Evolutionary conservation across 2,797 vertebrate species (phyloP).

Genomic region (Halcyon leucocephala): DNA sequence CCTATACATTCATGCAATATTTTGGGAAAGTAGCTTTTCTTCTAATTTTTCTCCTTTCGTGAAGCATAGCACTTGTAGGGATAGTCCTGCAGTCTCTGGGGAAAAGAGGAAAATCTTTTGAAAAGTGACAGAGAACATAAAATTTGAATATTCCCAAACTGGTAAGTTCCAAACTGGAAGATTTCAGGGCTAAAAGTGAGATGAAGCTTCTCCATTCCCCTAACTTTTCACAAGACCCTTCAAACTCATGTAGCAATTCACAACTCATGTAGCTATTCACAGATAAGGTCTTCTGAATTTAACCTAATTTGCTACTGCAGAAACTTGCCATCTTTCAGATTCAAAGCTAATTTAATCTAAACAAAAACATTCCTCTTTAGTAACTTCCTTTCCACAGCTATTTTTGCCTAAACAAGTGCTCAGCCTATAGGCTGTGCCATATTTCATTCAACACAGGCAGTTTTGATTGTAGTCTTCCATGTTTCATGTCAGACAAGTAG

Average conservation of each 20-base stretch:
- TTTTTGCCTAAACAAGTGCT: background rate
- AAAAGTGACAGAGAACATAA: background rate
- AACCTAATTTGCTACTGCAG: background rate
- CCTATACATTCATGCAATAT: background rate
- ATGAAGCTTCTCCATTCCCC: background rate
- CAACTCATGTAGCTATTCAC: background rate
- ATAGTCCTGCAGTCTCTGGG: background rate
- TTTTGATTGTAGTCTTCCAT: background rate
- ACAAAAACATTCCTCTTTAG: background rate
- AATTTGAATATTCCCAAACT: background rate
- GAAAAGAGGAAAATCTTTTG: background rate
- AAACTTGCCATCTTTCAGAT: background rate
- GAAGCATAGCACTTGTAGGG: background rate
- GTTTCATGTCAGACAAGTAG: background rate
- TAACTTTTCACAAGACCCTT: background rate
- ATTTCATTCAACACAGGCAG: background rate
- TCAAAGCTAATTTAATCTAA: background rate
- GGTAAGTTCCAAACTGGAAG: background rate
- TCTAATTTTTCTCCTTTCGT: background rate
- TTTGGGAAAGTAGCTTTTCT: background rate
- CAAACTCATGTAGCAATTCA: background rate
- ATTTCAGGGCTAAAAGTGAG: background rate
- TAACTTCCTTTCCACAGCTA: background rate
- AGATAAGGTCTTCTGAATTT: background rate
- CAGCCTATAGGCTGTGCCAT: background rate